Percentiles rank a stretch among this genome's conserved stretches.
These are phyloP conservation scores for Scarus forsteni DNA, from an alignment of 2,797 vertebrate species.

Conservation along the genomic window DNA sequence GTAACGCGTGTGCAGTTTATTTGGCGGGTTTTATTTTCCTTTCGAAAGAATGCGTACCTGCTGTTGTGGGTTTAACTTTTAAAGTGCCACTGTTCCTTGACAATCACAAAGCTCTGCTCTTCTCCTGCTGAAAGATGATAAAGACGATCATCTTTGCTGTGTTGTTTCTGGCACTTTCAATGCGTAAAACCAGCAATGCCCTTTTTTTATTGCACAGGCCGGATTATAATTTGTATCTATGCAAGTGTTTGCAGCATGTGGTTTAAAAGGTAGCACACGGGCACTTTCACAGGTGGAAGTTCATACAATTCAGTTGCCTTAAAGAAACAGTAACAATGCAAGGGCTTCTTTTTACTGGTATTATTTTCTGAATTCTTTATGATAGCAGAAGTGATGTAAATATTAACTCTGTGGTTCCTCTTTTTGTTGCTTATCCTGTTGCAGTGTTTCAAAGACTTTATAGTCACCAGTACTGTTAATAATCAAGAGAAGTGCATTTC, in stretches of 20 bases:
- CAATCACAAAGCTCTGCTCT: conserved; percentile 30
- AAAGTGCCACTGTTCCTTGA: conserved; percentile 34
- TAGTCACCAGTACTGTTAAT: conserved; percentile 24
- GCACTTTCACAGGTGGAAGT: not conserved
- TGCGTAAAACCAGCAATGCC: conserved; percentile 9
- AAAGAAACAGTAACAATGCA: not conserved
- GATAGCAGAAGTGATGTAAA: not conserved
- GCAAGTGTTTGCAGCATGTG: conserved; percentile 37
- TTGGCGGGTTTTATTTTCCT: conserved; percentile 13
- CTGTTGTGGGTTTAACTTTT: conserved; percentile 10
- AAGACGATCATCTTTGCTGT: conserved; percentile 24
- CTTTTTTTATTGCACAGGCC: conserved; percentile 17
- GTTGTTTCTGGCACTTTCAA: conserved; percentile 41
- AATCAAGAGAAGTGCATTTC: conserved; percentile 21
- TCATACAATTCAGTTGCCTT: not conserved
- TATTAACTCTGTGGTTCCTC: not conserved
- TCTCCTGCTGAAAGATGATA: conserved; percentile 54
- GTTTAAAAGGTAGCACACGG: conserved; percentile 29
- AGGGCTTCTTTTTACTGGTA: not conserved
- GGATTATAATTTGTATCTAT: conserved; percentile 52
- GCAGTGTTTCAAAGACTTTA: not conserved
- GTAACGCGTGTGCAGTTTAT: conserved; percentile 19
- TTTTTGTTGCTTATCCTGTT: conserved; percentile 1
- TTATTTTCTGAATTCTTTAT: not conserved
- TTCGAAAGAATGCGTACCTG: not conserved